Evolutionary conservation across 2,888 invertebrate genomes (phyloP).

Genomic region (Calliopum simillimum): DNA sequence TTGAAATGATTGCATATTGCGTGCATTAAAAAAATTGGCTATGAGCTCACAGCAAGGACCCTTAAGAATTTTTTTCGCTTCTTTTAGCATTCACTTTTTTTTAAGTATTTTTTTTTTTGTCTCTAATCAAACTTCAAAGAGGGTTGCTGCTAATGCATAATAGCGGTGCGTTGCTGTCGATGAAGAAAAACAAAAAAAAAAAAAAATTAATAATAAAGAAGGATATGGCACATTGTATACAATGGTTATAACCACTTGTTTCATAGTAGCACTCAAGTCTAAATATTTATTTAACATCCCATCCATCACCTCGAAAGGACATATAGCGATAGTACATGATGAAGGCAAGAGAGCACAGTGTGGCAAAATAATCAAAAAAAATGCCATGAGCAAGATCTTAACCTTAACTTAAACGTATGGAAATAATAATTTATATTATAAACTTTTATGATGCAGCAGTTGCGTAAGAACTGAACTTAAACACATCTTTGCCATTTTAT

Average conservation of each 20-base stretch:
- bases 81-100: no score
- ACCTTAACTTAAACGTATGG: no score
- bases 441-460: no score
- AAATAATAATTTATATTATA: no score
- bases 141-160: not conserved
- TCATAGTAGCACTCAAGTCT: constrained; percentile 6
- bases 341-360: no score
- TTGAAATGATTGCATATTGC: not conserved
- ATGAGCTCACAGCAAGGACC: not conserved
- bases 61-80: not conserved
- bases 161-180: not conserved
- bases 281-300: constrained; percentile 15
- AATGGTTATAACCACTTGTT: not conserved
- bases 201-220: no score
- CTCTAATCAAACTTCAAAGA: not conserved
- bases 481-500: no score
- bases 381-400: no score
- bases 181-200: not conserved
- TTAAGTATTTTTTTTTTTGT: not conserved
- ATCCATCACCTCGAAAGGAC: constrained; percentile 13
- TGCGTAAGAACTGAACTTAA: no score
- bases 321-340: no score
- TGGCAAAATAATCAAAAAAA: no score
- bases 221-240: no score
- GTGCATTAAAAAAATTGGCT: constrained; percentile 3